phyloP scores from a whole-genome alignment of 2,797 vertebrate species.

The Gallinago stenura region DNA sequence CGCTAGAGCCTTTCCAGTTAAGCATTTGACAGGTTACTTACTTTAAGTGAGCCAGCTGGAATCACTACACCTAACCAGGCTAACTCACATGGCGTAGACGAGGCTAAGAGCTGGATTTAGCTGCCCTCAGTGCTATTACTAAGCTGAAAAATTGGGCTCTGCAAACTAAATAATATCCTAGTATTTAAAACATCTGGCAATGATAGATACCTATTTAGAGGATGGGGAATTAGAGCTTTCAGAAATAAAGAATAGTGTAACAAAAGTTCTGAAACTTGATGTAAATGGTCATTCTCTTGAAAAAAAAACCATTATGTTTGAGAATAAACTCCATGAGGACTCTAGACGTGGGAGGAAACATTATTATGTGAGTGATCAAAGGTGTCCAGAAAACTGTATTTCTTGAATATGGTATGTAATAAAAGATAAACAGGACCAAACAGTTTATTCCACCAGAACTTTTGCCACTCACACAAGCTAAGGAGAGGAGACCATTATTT shows the following conservation, averaged over 20 bases:
- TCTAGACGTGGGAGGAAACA: background rate
- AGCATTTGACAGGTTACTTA: background rate
- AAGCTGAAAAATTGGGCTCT: background rate
- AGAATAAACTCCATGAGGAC: background rate
- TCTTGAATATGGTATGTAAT: background rate
- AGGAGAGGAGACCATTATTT: background rate
- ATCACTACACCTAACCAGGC: background rate
- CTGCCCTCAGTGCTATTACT: background rate
- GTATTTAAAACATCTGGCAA: background rate
- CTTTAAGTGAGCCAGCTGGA: background rate
- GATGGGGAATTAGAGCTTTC: background rate
- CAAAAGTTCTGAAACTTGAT: background rate
- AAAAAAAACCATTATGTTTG: background rate
- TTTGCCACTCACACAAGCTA: background rate
- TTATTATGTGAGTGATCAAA: background rate
- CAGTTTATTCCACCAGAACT: background rate
- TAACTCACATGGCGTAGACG: rapidly evolving
- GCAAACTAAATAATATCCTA: background rate
- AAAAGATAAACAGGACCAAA: background rate
- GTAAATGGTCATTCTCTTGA: background rate
- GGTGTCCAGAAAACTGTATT: background rate
- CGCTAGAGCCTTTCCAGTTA: background rate
- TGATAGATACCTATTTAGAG: background rate
- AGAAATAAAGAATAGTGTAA: background rate
- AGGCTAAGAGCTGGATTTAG: background rate